Conservation (phyloP, 2,113 vertebrate species). For the Monopterus albus region DNA sequence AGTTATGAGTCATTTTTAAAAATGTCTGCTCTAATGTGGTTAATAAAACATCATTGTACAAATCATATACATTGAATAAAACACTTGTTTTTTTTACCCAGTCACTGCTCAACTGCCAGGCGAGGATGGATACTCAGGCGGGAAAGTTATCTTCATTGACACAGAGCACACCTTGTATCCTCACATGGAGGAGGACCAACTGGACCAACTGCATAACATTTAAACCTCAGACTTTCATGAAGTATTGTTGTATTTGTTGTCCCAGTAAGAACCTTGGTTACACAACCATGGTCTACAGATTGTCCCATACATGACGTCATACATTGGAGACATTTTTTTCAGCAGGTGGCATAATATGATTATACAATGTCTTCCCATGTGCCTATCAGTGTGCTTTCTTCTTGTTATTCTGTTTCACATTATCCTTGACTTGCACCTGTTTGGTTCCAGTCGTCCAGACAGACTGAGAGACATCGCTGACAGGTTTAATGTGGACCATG, state of each 20-base stretch:
- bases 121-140: conserved; percentile 90
- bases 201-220: not conserved
- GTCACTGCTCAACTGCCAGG: conserved; percentile 96
- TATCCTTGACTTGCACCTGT: conserved; percentile 45
- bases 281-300: too few relatives aligned
- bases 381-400: not conserved
- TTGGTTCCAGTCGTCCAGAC: conserved; percentile 89
- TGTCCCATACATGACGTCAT: too few relatives aligned
- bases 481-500: conserved; percentile 92
- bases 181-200: conserved; percentile 3
- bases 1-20: conserved; percentile 56
- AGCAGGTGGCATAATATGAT: not conserved
- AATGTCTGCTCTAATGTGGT: not conserved
- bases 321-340: not conserved
- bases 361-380: not conserved
- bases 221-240: not conserved
- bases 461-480: conserved; percentile 95
- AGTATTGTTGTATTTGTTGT: not conserved
- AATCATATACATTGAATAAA: not conserved
- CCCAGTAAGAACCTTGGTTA: not conserved
- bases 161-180: conserved; percentile 99
- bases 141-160: conserved; percentile 97
- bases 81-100: conserved; percentile 57
- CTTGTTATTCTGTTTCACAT: not conserved
- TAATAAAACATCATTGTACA: not conserved